Evolutionary conservation across 2,797 vertebrate species (phyloP).

Genomic region (Oophaga sylvatica): DNA sequence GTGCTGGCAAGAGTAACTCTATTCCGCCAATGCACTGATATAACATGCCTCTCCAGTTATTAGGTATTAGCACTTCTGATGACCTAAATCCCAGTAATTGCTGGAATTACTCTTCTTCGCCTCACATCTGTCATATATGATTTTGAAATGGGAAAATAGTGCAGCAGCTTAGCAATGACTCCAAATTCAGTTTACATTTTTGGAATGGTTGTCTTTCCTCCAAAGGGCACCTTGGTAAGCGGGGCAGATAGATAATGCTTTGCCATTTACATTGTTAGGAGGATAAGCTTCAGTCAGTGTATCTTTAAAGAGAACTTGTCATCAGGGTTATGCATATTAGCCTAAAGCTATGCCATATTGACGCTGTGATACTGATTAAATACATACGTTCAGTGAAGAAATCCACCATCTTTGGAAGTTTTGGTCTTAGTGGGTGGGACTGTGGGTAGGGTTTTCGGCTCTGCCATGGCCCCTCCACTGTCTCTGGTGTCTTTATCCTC

Average conservation of each 20-base stretch:
- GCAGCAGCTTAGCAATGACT: slow-evolving; percentile 22
- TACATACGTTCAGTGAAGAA: too few relatives aligned
- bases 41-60: slow-evolving; percentile 42
- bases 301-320: background rate
- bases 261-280: slow-evolving; percentile 19
- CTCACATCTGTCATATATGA: slow-evolving; percentile 46
- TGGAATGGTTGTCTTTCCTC: background rate
- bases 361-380: too few relatives aligned
- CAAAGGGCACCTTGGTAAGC: background rate
- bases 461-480: too few relatives aligned
- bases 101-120: slow-evolving; percentile 32
- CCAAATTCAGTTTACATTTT: slow-evolving; percentile 28
- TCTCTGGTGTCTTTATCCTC: too few relatives aligned
- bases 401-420: too few relatives aligned
- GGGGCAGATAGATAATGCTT: slow-evolving; percentile 25
- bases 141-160: slow-evolving; percentile 40
- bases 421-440: too few relatives aligned
- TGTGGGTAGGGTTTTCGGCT: too few relatives aligned
- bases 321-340: background rate
- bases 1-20: slow-evolving; percentile 34
- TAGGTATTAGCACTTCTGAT: slow-evolving; percentile 47
- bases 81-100: slow-evolving; percentile 47
- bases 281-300: background rate
- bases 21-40: slow-evolving; percentile 12
- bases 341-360: too few relatives aligned